These are phyloP conservation scores for Nomada lathburiana DNA, from an alignment of 2,888 invertebrate genomes.

Conservation along the genomic window DNA sequence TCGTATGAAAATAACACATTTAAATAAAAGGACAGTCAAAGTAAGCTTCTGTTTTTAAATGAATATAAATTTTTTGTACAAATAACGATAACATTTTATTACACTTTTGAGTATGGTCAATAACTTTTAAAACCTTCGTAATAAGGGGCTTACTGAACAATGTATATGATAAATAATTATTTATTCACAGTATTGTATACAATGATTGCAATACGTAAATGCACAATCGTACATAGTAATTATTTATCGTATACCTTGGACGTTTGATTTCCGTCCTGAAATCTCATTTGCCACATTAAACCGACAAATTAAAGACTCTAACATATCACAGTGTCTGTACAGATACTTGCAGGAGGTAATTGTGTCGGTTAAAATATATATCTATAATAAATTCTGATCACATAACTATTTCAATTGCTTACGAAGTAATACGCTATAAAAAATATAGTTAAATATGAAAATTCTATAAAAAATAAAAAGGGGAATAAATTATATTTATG, in stretches of 20 bases:
- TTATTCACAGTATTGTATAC: conserved; percentile 7
- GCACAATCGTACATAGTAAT: no score
- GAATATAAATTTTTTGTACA: not conserved
- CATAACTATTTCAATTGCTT: conserved; percentile 13
- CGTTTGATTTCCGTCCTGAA: conserved; percentile 38
- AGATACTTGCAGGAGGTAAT: conserved; percentile 11
- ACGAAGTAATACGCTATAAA: conserved; percentile 14
- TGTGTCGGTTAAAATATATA: conserved; percentile 13
- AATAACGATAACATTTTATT: conserved; percentile 6
- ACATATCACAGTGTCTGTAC: conserved; percentile 33
- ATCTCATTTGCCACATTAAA: conserved; percentile 1
- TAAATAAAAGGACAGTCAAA: conserved; percentile 2
- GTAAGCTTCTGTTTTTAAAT: conserved; percentile 14
- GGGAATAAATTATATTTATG: conserved; percentile 14
- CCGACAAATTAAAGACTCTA: not conserved
- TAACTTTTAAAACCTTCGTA: not conserved
- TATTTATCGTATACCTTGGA: conserved; percentile 6
- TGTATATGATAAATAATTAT: conserved; percentile 3
- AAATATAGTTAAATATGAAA: conserved; percentile 20
- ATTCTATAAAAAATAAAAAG: conserved; percentile 21
- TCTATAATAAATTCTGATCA: conserved; percentile 25
- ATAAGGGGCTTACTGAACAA: conserved; percentile 20
- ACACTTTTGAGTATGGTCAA: not conserved
- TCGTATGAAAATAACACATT: conserved; percentile 21
- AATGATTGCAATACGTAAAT: no score